Evolutionary conservation across 2,113 vertebrate species (phyloP), one percentile per base, ranked within the genome.

Genomic region (Corydoras maculifer): DNA sequence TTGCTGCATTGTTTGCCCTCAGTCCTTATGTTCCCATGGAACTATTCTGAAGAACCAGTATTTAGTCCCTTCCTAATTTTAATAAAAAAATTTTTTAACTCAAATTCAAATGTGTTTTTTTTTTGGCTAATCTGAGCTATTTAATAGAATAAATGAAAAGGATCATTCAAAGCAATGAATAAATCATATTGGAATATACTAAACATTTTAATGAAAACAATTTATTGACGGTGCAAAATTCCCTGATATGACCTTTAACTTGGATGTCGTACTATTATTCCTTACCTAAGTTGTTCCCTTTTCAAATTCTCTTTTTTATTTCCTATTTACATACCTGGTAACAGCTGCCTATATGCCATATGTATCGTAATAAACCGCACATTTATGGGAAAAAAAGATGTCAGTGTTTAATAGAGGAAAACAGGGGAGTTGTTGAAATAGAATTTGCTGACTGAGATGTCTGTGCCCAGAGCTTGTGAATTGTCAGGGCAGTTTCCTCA

Each of bases 1-100:
- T 87, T 82, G 88, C 87, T 85, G 72, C 78, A 87, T 88, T 88
- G 32, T 87, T 72, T 74, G 80, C 80, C 81, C 82, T 84, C 84
- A 83, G 83, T 81, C 82, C 84, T 85, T 82, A 70, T 81, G 83
- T 89, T 90, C 88, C 84, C 87, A 89, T 81, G 87, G 72, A 84
- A 74, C 82, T 74, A 77, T 78, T 70, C 62, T 66, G 65, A 53
- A 59, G 58, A 53, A 62, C 58, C 58, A 55, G 55, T 49, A 15
- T 63, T 65, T 65, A 15, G 67, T 67, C 70, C 32, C 62, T 50
- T 58, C 68, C 12, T 18, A 25, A 53, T 65, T 73, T 65, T 75
- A 62, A 25, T 25, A 1, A 1, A 25, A 1, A 1, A 25, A 25
- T 25, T 25, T 43, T 43, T 4, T 66, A 49, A n/a, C 69, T 59